Conservation (phyloP, 2,888 invertebrate species). For the Torymus auratus region DNA sequence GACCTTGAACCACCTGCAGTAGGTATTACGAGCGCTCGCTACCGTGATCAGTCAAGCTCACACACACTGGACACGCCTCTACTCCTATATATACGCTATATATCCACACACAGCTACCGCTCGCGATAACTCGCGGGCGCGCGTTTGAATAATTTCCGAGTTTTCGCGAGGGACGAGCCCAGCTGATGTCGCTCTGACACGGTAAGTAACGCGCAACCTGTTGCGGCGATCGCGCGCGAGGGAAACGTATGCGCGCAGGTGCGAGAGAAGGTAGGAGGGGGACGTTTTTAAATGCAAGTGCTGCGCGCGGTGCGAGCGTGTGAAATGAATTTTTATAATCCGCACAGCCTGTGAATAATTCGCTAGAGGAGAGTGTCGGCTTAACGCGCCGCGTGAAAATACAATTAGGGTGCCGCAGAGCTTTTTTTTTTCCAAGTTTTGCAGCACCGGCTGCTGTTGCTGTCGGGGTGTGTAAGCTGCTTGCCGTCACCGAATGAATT, state of each 20-base stretch:
- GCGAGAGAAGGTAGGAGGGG: not conserved
- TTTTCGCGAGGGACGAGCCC: not conserved
- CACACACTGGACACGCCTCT: no score
- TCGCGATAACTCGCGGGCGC: not conserved
- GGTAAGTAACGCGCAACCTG: constrained; percentile 29
- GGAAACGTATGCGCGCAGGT: constrained; percentile 6
- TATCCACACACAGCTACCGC: not conserved
- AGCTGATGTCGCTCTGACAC: constrained; percentile 11
- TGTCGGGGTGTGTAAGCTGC: no score
- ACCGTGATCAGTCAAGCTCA: no score
- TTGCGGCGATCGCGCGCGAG: not conserved
- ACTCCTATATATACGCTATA: no score
- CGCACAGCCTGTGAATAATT: not conserved
- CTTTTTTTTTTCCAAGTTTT: no score
- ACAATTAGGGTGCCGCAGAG: no score
- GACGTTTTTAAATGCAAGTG: constrained; percentile 13
- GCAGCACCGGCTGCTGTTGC: no score
- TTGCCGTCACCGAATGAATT: no score
- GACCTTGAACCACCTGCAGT: no score
- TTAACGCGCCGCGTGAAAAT: no score
- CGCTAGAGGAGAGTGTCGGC: no score
- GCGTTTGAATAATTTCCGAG: constrained; percentile 9
- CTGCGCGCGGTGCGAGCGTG: constrained; percentile 1
- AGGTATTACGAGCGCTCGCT: no score
- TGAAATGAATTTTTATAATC: constrained; percentile 37